These are phyloP conservation scores for Gymnothorax reevesii DNA, from an alignment of 2,797 vertebrate genomes.

Conservation along the genomic window DNA sequence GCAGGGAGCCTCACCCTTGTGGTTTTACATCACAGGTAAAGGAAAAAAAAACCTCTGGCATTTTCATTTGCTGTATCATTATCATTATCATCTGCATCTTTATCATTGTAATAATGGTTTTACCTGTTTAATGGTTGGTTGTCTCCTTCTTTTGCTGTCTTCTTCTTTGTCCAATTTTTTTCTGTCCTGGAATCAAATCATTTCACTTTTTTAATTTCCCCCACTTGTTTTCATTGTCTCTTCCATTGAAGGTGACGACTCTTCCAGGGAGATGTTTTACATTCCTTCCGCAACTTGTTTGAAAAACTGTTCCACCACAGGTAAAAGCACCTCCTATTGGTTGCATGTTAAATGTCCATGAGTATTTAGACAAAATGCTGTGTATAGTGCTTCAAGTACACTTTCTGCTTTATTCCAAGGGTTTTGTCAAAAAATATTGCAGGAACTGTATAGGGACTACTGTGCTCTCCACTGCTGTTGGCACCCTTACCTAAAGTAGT, in stretches of 20 bases:
- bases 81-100: no score
- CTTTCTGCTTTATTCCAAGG: no score
- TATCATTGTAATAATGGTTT: background rate
- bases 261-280: conserved; percentile 93
- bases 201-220: conserved; percentile 52
- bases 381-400: no score
- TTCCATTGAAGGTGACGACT: conserved; percentile 81
- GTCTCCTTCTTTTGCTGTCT: background rate
- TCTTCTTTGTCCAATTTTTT: conserved; percentile 10
- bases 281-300: conserved; percentile 91
- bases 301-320: conserved; percentile 81
- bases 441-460: no score
- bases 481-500: no score
- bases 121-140: background rate
- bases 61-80: background rate
- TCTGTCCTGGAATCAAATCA: conserved; percentile 27
- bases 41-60: background rate
- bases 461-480: no score
- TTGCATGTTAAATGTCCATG: background rate
- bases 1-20: conserved; percentile 81
- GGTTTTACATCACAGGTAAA: conserved; percentile 95
- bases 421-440: no score
- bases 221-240: conserved; percentile 28
- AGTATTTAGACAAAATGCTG: no score
- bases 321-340: background rate